Conservation (phyloP, 2,113 vertebrate species). For the Meleagris gallopavo region DNA sequence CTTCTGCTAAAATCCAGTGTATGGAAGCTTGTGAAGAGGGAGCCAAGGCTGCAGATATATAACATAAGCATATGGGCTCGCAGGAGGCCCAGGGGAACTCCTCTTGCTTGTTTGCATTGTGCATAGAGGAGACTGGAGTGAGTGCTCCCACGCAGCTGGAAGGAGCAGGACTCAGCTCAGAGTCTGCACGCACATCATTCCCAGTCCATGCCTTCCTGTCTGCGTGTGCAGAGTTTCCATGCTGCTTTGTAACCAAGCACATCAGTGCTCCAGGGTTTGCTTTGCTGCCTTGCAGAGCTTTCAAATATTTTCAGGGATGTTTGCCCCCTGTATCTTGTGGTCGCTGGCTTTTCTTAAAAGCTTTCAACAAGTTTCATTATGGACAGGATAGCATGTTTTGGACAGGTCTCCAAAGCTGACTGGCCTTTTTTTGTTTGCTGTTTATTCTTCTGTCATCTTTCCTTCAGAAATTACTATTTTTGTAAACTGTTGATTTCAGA, state of each 20-base stretch:
- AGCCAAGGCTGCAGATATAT: rapidly evolving
- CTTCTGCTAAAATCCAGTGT: neutral
- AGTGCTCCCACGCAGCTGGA: rapidly evolving
- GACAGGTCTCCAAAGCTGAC: neutral
- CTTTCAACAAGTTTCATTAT: neutral
- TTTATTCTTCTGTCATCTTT: neutral
- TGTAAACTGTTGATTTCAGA: neutral
- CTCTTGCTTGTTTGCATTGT: rapidly evolving
- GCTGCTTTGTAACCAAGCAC: neutral
- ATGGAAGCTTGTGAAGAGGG: neutral
- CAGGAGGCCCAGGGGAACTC: neutral
- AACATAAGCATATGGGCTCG: rapidly evolving
- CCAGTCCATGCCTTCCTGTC: no score
- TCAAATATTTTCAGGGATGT: constrained; percentile 1
- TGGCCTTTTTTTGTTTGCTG: neutral
- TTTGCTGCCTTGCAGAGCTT: constrained; percentile 38
- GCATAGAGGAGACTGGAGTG: neutral
- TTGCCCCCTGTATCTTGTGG: neutral
- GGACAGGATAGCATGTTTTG: constrained; percentile 20
- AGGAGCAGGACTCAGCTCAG: neutral
- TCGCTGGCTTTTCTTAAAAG: constrained; percentile 19
- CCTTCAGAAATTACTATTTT: neutral
- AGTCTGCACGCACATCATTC: rapidly evolving
- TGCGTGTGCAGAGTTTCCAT: neutral
- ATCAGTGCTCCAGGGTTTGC: constrained; percentile 25